A percentile compares a stretch with the other conserved stretches of the same genome.
Evolutionary conservation across 2,888 invertebrate genomes (phyloP).

Genomic region (Epistrophella euchroma): DNA sequence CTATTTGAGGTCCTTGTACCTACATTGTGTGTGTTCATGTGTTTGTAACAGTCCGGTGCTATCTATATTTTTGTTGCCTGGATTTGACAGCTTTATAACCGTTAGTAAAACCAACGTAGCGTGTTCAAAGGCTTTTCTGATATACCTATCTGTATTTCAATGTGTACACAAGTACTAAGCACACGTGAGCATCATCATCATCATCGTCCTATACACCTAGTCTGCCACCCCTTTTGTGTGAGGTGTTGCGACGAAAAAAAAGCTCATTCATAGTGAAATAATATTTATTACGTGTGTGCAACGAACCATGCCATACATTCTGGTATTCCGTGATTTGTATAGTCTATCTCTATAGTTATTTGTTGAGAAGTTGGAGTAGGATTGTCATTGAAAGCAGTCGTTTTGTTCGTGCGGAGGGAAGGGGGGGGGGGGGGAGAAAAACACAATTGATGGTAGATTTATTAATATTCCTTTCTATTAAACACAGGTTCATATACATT

Average conservation of each 20-base stretch:
- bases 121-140: slow-evolving; percentile 40
- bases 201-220: no score
- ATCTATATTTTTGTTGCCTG: slow-evolving; percentile 35
- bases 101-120: slow-evolving; percentile 43
- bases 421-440: slow-evolving; percentile 16
- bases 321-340: slow-evolving; percentile 51
- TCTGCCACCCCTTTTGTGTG: slow-evolving; percentile 1
- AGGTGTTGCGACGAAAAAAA: slow-evolving; percentile 25
- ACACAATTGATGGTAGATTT: slow-evolving; percentile 55
- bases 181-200: slow-evolving; percentile 10
- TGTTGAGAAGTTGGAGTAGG: background rate
- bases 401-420: no score
- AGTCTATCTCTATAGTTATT: slow-evolving; percentile 18
- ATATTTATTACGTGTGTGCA: slow-evolving; percentile 59
- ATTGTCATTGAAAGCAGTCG: no score
- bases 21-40: background rate
- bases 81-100: slow-evolving; percentile 63
- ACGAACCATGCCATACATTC: slow-evolving; percentile 20
- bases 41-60: slow-evolving; percentile 25
- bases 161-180: slow-evolving; percentile 28
- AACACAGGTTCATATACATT: background rate
- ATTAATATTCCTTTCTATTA: slow-evolving; percentile 51
- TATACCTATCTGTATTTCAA: slow-evolving; percentile 24
- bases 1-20: background rate
- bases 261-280: slow-evolving; percentile 42